phyloP scores from a whole-genome alignment of 2,113 vertebrate genomes.

The Mesoclemmys tuberculata region DNA sequence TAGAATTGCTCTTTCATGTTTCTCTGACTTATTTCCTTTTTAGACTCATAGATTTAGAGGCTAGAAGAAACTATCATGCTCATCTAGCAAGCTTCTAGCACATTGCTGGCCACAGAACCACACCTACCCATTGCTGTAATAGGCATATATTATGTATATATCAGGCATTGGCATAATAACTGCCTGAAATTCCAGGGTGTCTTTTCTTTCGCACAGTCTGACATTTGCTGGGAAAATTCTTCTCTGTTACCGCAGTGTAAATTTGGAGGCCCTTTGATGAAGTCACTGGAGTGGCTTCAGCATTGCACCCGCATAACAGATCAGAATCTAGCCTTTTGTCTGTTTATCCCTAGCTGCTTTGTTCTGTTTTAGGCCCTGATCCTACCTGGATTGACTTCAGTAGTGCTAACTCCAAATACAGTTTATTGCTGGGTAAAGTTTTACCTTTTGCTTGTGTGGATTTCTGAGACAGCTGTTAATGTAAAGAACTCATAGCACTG shows the following conservation, averaged over 20 bases:
- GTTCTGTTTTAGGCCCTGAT: neutral
- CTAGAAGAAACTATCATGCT: neutral
- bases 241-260: too few species aligned
- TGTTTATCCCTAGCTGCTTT: neutral
- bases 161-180: neutral
- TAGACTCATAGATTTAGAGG: neutral
- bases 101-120: neutral
- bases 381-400: rapidly evolving
- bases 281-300: neutral
- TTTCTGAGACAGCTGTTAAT: neutral
- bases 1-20: neutral
- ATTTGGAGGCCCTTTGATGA: neutral
- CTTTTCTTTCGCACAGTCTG: neutral
- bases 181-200: neutral
- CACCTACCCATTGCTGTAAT: neutral
- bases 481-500: neutral
- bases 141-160: neutral
- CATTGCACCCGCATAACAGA: neutral
- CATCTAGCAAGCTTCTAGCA: neutral
- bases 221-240: neutral
- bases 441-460: rapidly evolving
- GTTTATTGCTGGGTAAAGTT: rapidly evolving
- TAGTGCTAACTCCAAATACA: neutral
- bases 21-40: neutral
- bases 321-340: neutral